Base-by-base conservation (phyloP, 2,888 invertebrate genomes). In the Calameuta filiformis region DNA sequence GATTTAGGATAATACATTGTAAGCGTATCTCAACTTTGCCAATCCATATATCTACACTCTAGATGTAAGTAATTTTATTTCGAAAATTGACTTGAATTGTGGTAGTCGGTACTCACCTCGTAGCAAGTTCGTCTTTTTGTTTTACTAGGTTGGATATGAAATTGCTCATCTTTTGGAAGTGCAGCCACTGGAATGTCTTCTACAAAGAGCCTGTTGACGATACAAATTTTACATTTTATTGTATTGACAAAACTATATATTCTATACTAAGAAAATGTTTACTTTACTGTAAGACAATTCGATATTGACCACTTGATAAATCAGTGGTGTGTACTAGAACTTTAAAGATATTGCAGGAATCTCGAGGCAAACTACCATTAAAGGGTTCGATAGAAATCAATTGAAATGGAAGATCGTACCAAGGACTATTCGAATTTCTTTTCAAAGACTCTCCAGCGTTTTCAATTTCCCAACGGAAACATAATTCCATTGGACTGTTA, bases 151-250 rank as follows among this genome's bases (percentile, higher is more conserved):
- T 80, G 74, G 1, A 79, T 82, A 0, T 68, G 76, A 78, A 87
- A 83, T 71, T 84, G 73, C 69, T 81, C 76, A 35, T 83, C 81
- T 34, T 86, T 80, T 12, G 84, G 69, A 40, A 92, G 79, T 73
- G 91, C 88, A 11, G 81, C 84, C 37, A 88, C 78, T 1, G 92
- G 92, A 76, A 92, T 85, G 78, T 92, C 90, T 77, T 88, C 86
- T 73, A 92, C 82, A 78, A 89, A 89, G 4, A 92, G 85, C 80
- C 92, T 92, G 79, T 69, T 83, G 76, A 74, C 76, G 71, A 15
- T 23, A 78, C 11, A 76, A 81, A 68, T 40, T 37, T 69, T 73
- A 30, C 69, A 76, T 69, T 37, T 68, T 35, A 35, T 35, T 75
- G 75, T 68, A 34, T 37, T 68, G 30, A 71, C 73, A 79, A 30